Evolutionary conservation across 2,113 vertebrate species (phyloP).

Genomic region (Trematocara zebra): DNA sequence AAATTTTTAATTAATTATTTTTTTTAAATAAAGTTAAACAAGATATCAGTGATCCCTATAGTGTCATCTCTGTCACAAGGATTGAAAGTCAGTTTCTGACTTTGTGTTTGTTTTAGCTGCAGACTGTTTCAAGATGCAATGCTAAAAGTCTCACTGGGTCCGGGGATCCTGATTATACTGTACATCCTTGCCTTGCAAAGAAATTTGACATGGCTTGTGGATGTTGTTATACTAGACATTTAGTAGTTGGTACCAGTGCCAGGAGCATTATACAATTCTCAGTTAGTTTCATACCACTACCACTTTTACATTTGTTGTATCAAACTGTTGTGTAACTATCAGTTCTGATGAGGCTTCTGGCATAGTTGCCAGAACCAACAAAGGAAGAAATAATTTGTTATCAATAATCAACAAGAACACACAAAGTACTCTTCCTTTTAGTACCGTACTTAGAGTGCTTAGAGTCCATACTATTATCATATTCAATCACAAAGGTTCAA

Average conservation of each 20-base stretch:
- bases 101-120: not conserved
- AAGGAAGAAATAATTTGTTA: not conserved
- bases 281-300: not conserved
- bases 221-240: not conserved
- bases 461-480: not conserved
- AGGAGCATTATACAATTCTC: not conserved
- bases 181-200: not conserved
- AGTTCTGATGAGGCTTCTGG: not conserved
- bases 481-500: not conserved
- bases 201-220: not conserved
- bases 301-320: not conserved
- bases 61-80: not conserved
- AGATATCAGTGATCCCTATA: not conserved
- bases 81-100: not conserved
- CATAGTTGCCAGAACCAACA: not conserved
- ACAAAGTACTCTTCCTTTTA: not conserved
- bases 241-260: not conserved
- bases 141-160: not conserved
- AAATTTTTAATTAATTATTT: not conserved
- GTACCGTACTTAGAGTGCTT: not conserved
- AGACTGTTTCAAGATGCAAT: not conserved
- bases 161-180: not conserved
- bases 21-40: fast-evolving
- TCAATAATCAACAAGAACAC: not conserved
- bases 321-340: not conserved